Percentiles rank a stretch among this genome's conserved stretches.
Conservation (phyloP, 2,888 invertebrate genomes). For the Dryomyza anilis region DNA sequence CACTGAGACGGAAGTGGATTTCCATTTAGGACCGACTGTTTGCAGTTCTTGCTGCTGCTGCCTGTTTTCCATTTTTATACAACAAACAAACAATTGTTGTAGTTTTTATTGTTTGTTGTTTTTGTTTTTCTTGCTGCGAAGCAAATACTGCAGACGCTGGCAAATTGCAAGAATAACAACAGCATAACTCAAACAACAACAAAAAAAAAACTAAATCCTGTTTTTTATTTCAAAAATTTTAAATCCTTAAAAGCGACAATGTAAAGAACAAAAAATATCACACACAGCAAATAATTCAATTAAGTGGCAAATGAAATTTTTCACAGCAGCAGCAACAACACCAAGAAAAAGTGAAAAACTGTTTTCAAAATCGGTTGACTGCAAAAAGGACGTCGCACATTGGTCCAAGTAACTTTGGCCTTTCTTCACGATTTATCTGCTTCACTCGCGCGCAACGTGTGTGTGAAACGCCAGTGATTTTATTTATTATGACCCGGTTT, state of each 20-base stretch:
- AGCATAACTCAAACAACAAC: too few species aligned
- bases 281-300: background rate
- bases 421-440: slow-evolving; percentile 15
- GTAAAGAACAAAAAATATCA: background rate
- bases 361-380: background rate
- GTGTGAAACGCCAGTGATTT: slow-evolving; percentile 4
- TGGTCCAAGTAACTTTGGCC: background rate
- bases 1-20: slow-evolving; percentile 11
- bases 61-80: background rate
- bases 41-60: background rate
- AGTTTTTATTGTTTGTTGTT: too few species aligned
- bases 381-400: background rate
- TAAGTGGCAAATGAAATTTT: background rate
- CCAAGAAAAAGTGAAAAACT: background rate
- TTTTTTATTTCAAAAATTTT: too few species aligned
- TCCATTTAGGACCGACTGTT: slow-evolving; percentile 4
- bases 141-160: background rate
- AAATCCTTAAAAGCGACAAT: too few species aligned
- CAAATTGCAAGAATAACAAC: background rate
- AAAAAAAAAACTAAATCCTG: too few species aligned
- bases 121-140: too few species aligned
- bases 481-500: slow-evolving; percentile 7
- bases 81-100: slow-evolving; percentile 1
- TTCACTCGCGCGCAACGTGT: background rate
- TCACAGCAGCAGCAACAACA: background rate